These are phyloP conservation scores for Thereva unica DNA, from an alignment of 2,888 invertebrate genomes.

Conservation along the genomic window DNA sequence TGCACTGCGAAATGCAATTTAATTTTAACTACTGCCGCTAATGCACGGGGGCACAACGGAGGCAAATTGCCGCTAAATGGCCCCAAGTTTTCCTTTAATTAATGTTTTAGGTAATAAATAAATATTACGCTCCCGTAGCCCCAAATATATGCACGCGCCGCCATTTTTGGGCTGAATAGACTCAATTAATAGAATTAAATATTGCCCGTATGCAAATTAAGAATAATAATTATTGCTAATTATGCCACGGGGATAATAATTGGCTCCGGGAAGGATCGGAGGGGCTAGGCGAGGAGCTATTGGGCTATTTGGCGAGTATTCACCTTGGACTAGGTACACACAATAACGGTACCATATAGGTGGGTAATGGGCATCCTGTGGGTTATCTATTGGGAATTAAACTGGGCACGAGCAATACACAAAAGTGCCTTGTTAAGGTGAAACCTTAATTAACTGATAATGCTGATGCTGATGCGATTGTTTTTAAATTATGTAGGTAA, in stretches of 20 bases:
- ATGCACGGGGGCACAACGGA: not conserved
- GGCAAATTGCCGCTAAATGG: slow-evolving; percentile 34
- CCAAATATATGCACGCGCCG: not conserved
- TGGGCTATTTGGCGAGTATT: too few species aligned
- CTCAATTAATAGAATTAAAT: slow-evolving; percentile 38
- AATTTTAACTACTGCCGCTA: too few species aligned
- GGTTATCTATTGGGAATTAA: slow-evolving; percentile 2
- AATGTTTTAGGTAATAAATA: slow-evolving; percentile 36
- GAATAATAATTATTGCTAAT: slow-evolving; percentile 46
- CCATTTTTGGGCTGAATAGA: slow-evolving; percentile 17
- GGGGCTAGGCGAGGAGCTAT: too few species aligned
- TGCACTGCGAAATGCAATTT: too few species aligned
- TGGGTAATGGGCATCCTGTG: too few species aligned
- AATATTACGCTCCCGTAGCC: slow-evolving; percentile 22
- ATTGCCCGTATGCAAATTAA: slow-evolving; percentile 41
- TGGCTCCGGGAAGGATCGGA: too few species aligned
- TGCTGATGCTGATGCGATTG: slow-evolving; percentile 48
- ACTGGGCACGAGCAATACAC: slow-evolving; percentile 2
- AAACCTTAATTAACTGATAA: slow-evolving; percentile 55
- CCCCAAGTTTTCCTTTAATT: slow-evolving; percentile 36
- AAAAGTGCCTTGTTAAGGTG: slow-evolving; percentile 41
- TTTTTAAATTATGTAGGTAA: slow-evolving; percentile 43
- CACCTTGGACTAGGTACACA: too few species aligned
- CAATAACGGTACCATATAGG: too few species aligned
- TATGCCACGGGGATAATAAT: slow-evolving; percentile 35